A percentile compares a stretch with the other conserved stretches of the same genome.
Conservation (phyloP, 2,888 invertebrate species). For the Anorthoa munda region DNA sequence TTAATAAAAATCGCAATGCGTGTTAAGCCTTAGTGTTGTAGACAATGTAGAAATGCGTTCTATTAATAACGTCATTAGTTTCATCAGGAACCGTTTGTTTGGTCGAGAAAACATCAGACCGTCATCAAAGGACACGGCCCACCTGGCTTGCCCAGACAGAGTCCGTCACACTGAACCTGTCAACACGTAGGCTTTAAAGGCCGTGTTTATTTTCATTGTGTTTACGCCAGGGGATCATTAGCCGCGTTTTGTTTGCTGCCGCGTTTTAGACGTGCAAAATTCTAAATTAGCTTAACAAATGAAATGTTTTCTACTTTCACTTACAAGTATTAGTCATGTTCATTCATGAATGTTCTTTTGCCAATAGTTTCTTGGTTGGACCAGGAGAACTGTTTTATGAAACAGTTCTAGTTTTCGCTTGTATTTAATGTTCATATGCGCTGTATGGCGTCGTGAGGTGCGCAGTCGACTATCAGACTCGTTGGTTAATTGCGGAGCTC, state of each 20-base stretch:
- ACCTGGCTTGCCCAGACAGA: slow-evolving; percentile 22
- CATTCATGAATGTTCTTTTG: slow-evolving; percentile 47
- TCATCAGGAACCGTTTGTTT: slow-evolving; percentile 58
- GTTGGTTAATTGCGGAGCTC: slow-evolving; percentile 83
- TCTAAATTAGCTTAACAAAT: slow-evolving; percentile 54
- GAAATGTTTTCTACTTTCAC: slow-evolving; percentile 62
- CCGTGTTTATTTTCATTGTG: slow-evolving; percentile 58
- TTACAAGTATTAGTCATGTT: slow-evolving; percentile 48
- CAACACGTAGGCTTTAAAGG: slow-evolving; percentile 43
- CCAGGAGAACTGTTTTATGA: slow-evolving; percentile 17
- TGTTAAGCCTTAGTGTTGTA: no score
- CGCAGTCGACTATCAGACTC: slow-evolving; percentile 76
- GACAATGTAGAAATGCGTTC: slow-evolving; percentile 45
- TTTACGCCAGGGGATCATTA: slow-evolving; percentile 47
- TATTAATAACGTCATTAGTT: slow-evolving; percentile 50
- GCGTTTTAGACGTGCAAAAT: slow-evolving; percentile 47
- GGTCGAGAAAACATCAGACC: slow-evolving; percentile 65
- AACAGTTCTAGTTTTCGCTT: slow-evolving; percentile 24
- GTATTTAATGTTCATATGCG: slow-evolving; percentile 24
- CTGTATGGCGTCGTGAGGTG: slow-evolving; percentile 71
- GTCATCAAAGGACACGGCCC: slow-evolving; percentile 59
- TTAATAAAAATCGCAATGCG: no score
- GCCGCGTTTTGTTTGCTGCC: slow-evolving; percentile 42
- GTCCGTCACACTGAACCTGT: slow-evolving; percentile 29
- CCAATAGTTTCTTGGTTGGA: slow-evolving; percentile 21